Percentiles rank a stretch among this genome's conserved stretches.
Evolutionary conservation across 2,797 vertebrate genomes (phyloP).

Genomic region (Limosa lapponica): DNA sequence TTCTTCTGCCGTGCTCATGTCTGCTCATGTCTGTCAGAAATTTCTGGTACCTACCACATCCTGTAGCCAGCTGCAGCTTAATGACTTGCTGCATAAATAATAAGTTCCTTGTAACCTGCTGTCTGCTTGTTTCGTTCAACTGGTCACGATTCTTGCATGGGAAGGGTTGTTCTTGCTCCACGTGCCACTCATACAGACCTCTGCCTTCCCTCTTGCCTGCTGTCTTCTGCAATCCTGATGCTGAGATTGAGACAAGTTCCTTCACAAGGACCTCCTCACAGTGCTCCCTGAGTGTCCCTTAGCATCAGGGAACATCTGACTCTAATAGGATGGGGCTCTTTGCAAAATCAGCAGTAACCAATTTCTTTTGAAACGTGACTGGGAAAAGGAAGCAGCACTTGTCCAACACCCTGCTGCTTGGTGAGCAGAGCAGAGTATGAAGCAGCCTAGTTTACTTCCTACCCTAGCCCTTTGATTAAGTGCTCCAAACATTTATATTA

Average conservation of each 20-base stretch:
- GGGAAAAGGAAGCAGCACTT: background rate
- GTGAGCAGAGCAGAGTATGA: background rate
- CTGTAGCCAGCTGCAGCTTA: background rate
- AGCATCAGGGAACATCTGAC: background rate
- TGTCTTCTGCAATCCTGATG: background rate
- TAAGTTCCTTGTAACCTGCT: background rate
- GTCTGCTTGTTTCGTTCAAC: background rate
- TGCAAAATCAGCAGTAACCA: background rate
- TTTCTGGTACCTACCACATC: background rate
- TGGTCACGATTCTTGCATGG: fast-evolving
- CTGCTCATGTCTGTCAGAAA: background rate
- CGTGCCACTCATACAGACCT: background rate
- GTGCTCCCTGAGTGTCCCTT: background rate
- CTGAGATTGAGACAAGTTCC: background rate
- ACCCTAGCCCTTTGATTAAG: background rate
- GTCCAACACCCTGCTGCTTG: background rate
- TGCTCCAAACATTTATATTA: background rate
- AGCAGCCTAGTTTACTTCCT: background rate
- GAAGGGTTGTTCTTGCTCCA: background rate
- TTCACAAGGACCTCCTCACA: background rate
- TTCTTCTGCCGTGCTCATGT: background rate
- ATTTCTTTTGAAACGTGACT: background rate
- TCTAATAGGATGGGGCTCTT: background rate
- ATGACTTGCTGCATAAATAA: background rate
- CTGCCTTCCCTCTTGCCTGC: background rate